These are phyloP conservation scores for Endotricha flammealis DNA, from an alignment of 2,888 invertebrate species.

Conservation along the genomic window DNA sequence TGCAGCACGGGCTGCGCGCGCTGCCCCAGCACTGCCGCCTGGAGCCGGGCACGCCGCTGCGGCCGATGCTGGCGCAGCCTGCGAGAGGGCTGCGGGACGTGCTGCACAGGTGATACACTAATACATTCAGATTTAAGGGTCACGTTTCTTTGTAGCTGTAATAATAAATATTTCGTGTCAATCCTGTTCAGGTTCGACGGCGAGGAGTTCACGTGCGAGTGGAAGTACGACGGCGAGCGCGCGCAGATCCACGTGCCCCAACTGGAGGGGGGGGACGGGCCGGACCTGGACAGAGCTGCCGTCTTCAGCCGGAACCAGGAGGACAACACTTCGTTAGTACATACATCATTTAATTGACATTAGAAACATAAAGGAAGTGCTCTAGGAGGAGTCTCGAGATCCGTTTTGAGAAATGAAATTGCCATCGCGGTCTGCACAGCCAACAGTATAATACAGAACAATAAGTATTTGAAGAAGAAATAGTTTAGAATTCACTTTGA, in stretches of 20 bases:
- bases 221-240: slow-evolving; percentile 99
- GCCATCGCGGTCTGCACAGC: no score
- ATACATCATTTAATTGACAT: slow-evolving; percentile 58
- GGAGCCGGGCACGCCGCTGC: slow-evolving; percentile 94
- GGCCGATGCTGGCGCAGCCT: slow-evolving; percentile 99
- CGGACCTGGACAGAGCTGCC: slow-evolving; percentile 80
- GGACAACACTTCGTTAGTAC: slow-evolving; percentile 55
- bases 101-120: slow-evolving; percentile 81
- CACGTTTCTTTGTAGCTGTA: no score
- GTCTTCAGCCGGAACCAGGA: slow-evolving; percentile 96
- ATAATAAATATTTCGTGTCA: neutral
- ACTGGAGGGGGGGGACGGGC: slow-evolving; percentile 62
- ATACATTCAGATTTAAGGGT: no score
- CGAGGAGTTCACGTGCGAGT: slow-evolving; percentile 96
- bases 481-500: no score
- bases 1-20: slow-evolving; percentile 85
- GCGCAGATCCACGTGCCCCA: slow-evolving; percentile 88
- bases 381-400: no score
- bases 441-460: no score
- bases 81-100: slow-evolving; percentile 96
- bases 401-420: no score
- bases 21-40: slow-evolving; percentile 90
- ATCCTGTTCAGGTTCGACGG: slow-evolving; percentile 85
- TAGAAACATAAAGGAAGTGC: no score
- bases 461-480: no score